Percentiles rank a stretch among this genome's conserved stretches.
Evolutionary conservation across 2,797 vertebrate species (phyloP).

Genomic region (Falco columbarius): DNA sequence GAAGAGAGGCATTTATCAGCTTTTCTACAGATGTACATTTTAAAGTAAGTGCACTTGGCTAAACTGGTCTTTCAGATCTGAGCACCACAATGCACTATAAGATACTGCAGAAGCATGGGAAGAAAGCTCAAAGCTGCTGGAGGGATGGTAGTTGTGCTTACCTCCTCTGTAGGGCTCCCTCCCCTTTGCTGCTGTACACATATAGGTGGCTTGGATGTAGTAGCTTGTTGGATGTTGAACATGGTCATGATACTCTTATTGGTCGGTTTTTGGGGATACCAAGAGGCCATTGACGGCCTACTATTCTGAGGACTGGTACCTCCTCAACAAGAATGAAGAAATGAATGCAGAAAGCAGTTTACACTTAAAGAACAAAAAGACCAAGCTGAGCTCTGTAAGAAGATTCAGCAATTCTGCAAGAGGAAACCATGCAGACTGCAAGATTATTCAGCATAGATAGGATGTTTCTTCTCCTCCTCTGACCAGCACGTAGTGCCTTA

Average conservation of each 20-base stretch:
- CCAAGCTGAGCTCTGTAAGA: not conserved
- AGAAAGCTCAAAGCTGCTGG: not conserved
- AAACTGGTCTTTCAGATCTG: not conserved
- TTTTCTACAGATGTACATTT: not conserved
- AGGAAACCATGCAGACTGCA: not conserved
- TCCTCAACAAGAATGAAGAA: not conserved
- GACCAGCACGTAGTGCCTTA: not conserved
- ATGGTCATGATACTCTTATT: not conserved
- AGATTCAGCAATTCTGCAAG: not conserved
- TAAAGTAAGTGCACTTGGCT: not conserved
- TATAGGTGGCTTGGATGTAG: not conserved
- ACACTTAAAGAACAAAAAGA: no score
- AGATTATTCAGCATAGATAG: not conserved
- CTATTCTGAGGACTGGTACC: not conserved
- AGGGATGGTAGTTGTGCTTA: accelerated
- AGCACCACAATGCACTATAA: accelerated
- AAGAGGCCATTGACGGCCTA: not conserved
- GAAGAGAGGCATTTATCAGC: not conserved
- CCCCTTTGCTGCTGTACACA: not conserved
- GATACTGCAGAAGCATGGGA: not conserved
- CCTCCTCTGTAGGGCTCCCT: not conserved
- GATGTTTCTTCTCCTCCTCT: not conserved
- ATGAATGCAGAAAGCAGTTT: not conserved
- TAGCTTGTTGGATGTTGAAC: not conserved
- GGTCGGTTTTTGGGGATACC: not conserved